Percentiles rank a stretch among this genome's conserved stretches.
phyloP scores from a whole-genome alignment of 2,113 vertebrate genomes.

The Hyperoodon ampullatus region DNA sequence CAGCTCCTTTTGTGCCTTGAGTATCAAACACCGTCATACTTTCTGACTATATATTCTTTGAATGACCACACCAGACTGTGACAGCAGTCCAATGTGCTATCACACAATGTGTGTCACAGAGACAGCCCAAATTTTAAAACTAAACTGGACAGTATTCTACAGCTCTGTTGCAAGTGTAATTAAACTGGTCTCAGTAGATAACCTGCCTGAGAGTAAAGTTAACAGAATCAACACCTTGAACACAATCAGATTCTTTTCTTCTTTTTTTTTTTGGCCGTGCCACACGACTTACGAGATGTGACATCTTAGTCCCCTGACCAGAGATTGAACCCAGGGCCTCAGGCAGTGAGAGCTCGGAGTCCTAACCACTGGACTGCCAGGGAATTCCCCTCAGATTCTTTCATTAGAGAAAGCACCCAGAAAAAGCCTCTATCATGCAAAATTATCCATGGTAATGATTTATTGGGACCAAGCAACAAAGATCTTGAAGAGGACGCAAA shows the following conservation, averaged over 20 bases:
- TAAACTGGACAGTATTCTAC: not conserved
- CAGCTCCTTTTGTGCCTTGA: not conserved
- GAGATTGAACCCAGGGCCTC: not conserved
- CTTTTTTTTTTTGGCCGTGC: not conserved
- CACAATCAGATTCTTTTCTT: not conserved
- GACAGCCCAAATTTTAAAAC: constrained; percentile 9
- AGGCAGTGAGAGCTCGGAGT: not conserved
- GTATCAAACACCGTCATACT: not conserved
- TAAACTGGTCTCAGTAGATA: not conserved
- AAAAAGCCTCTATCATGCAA: not conserved
- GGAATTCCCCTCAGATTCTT: not conserved
- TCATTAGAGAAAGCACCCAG: not conserved
- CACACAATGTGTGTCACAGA: not conserved
- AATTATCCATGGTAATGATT: not conserved
- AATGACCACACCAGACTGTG: not conserved
- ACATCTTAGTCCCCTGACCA: not conserved
- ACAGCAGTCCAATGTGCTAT: not conserved
- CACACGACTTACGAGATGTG: not conserved
- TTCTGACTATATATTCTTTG: not conserved
- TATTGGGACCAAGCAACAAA: not conserved
- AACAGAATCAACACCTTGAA: not conserved
- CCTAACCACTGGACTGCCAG: not conserved
- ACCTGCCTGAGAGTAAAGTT: not conserved
- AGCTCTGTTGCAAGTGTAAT: not conserved
- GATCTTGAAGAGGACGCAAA: not conserved